phyloP scores from a whole-genome alignment of 2,797 vertebrate species.

The Mormyrops attenuatus region DNA sequence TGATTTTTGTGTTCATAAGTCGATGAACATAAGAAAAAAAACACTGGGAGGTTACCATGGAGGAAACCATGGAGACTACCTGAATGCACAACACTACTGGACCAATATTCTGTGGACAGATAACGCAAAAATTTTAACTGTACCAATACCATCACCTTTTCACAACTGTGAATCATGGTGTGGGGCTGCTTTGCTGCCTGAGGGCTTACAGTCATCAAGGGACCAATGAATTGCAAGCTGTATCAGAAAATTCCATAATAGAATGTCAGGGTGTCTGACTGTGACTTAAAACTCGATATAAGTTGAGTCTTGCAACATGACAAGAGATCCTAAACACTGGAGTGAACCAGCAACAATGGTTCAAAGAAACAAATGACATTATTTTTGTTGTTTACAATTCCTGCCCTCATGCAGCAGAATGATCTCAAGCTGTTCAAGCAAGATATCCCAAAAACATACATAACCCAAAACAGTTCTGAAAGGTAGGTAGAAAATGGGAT shows the following conservation, averaged over 20 bases:
- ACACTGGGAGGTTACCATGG: background rate
- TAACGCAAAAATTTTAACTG: background rate
- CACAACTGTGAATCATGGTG: constrained; percentile 23
- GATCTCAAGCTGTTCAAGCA: constrained; percentile 6
- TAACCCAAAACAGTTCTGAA: background rate
- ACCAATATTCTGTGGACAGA: background rate
- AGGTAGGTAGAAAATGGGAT: background rate
- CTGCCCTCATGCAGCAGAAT: background rate
- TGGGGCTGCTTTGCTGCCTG: constrained; percentile 4
- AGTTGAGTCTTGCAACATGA: background rate
- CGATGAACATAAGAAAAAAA: background rate
- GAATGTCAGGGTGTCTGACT: background rate
- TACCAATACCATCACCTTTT: background rate
- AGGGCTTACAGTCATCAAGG: background rate
- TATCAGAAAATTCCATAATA: background rate
- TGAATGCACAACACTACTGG: background rate
- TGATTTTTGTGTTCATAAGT: background rate
- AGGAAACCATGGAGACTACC: background rate
- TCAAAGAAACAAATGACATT: background rate
- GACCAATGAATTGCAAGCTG: constrained; percentile 8
- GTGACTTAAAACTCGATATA: background rate
- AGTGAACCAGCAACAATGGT: background rate
- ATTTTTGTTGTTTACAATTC: background rate
- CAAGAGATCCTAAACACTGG: background rate
- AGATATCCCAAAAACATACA: background rate